Evolutionary conservation across 2,888 invertebrate genomes (phyloP), one percentile per base, ranked within the genome.

Genomic region (Cenopis cana): DNA sequence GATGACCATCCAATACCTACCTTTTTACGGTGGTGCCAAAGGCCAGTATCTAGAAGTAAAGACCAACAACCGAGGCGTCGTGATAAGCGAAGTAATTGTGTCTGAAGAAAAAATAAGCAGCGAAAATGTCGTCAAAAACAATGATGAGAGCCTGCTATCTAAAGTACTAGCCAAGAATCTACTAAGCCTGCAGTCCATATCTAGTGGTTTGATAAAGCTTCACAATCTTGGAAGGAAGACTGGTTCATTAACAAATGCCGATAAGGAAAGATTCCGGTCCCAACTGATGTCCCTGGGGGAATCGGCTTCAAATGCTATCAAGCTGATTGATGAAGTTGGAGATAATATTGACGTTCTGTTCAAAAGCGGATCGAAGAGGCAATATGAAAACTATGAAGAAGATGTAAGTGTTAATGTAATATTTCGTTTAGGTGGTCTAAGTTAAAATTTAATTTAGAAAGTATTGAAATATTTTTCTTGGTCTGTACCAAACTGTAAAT

Each of bases 1-100:
- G 74, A 84, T 79, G 72, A 81, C 88, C 57, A 82, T 86, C 64
- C 88, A 89, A 76, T 93, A 90, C 68, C 81, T 96, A 52, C 95
- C 96, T 14, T 96, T 95, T 85, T 96, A 96, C 81, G 96, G 97
- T 0, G 96, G 96, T 38, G 95, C 94, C 1, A 95, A 95, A 80
- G 96, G 96, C 0, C 95, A 96, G 85, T 94, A 95, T 68, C 86
- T 96, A 77, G 94, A 94, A 93, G 90, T 95, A 65, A 93, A 90
- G 64, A 94, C 94, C 85, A 91, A 93, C 66, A 86, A 87, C 8
- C 87, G 93, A 76, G 95, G 95, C 18, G 85, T 87, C 9, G 81
- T 94, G 0, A 81, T 91, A 56, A 94, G 93, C 38, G 94, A 94
- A 74, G 93, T 88, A 69, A 88, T 94, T 3, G 89, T 94, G 0